These are phyloP conservation scores for Petrocephalus schoutedeni DNA, from an alignment of 2,797 vertebrate genomes.

Conservation along the genomic window DNA sequence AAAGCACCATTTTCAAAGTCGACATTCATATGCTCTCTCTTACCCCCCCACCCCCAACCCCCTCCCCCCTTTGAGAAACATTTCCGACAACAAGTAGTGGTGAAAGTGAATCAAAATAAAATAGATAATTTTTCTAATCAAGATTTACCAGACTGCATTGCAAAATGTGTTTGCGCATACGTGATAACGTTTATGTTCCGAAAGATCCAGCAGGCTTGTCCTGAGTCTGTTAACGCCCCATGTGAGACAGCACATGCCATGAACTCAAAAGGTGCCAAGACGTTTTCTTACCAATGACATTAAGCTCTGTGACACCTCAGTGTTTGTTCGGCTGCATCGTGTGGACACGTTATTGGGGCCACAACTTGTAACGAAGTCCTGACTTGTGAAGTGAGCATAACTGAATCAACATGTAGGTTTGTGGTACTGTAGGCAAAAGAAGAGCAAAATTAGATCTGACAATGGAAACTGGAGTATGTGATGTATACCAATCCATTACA, in stretches of 20 bases:
- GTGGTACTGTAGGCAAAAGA: not conserved
- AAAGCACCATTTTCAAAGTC: slow-evolving; percentile 42
- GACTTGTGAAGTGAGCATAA: not conserved
- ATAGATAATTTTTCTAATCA: not conserved
- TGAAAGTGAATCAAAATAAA: not conserved
- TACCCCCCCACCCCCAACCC: not conserved
- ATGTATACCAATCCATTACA: not conserved
- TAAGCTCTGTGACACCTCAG: not conserved
- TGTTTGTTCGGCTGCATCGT: not conserved
- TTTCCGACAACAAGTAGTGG: not conserved
- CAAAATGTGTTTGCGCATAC: not conserved
- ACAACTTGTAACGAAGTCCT: not conserved
- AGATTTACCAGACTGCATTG: not conserved
- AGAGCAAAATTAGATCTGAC: not conserved
- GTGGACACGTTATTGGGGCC: not conserved
- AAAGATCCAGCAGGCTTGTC: not conserved
- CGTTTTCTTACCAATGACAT: not conserved
- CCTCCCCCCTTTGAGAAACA: not conserved
- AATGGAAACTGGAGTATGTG: not conserved
- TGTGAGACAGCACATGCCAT: not conserved
- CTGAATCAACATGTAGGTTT: not conserved
- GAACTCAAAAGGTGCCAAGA: not conserved
- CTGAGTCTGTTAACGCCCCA: not conserved
- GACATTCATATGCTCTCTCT: not conserved
- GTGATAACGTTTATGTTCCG: not conserved